phyloP scores from a whole-genome alignment of 2,113 vertebrate genomes.

The Zeus faber region DNA sequence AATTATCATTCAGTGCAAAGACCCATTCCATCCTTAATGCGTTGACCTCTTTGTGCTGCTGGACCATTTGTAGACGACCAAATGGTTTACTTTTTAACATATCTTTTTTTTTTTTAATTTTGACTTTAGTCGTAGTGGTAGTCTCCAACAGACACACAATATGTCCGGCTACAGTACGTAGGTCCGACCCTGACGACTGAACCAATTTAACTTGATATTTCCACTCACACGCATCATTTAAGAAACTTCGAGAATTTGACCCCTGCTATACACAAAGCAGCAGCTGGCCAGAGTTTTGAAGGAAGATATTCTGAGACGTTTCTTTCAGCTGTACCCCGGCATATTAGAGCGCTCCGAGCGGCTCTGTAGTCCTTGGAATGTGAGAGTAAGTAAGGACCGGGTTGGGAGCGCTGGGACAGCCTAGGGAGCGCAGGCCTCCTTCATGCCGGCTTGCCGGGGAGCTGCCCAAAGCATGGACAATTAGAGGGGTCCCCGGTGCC shows the following conservation, averaged over 20 bases:
- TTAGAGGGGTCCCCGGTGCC: constrained; percentile 79
- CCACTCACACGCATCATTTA: too few species aligned
- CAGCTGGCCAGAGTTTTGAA: constrained; percentile 44
- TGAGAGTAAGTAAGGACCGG: constrained; percentile 52
- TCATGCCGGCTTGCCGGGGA: constrained; percentile 74
- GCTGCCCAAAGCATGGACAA: constrained; percentile 78
- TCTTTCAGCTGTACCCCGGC: constrained; percentile 50
- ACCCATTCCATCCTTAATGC: too few species aligned
- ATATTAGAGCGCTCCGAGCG: constrained; percentile 62
- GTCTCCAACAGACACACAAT: too few species aligned
- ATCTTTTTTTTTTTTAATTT: too few species aligned
- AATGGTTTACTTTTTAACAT: too few species aligned
- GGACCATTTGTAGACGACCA: too few species aligned
- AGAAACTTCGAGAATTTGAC: constrained; percentile 15
- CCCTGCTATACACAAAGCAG: constrained; percentile 41
- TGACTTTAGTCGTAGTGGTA: too few species aligned
- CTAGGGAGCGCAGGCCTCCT: constrained; percentile 60
- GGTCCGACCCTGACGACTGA: too few species aligned
- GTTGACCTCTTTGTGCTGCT: too few species aligned
- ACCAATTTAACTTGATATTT: too few species aligned
- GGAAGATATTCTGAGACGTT: constrained; percentile 53
- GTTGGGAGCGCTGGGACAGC: constrained; percentile 62
- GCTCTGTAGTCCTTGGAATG: constrained; percentile 57
- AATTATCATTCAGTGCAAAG: too few species aligned
- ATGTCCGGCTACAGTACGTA: too few species aligned